These are phyloP conservation scores for Cynopterus sphinx DNA, from an alignment of 2,797 vertebrate species.

Conservation along the genomic window DNA sequence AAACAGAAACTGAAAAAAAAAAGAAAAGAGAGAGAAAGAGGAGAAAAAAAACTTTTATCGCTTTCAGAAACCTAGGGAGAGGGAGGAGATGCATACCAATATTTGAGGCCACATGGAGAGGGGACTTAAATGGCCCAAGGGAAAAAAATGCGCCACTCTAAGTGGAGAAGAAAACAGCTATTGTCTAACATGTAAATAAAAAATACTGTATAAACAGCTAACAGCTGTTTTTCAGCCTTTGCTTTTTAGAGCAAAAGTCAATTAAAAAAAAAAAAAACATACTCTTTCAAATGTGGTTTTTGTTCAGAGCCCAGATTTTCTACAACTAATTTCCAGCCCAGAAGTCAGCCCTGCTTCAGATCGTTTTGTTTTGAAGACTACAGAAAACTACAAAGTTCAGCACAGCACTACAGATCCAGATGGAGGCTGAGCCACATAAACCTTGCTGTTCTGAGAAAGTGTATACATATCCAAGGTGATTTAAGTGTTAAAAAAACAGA, in stretches of 20 bases:
- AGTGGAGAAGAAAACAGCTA: conserved; percentile 74
- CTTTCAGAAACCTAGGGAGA: conserved; percentile 6
- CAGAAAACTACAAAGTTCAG: not conserved
- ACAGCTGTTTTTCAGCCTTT: conserved; percentile 70
- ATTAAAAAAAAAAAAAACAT: conserved; percentile 31
- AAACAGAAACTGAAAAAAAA: not conserved
- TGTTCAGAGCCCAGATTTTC: conserved; percentile 61
- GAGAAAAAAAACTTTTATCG: not conserved
- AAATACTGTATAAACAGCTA: conserved; percentile 71
- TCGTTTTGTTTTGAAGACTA: conserved; percentile 29
- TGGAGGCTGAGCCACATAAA: not conserved
- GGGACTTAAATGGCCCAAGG: conserved; percentile 21
- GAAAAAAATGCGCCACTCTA: conserved; percentile 40
- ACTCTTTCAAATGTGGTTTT: conserved; percentile 69
- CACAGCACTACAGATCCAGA: not conserved
- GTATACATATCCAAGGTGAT: fast-evolving
- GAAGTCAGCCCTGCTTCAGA: conserved; percentile 10
- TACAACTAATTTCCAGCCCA: conserved; percentile 54
- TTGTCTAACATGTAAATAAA: conserved; percentile 70
- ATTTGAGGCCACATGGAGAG: not conserved
- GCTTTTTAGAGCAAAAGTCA: conserved; percentile 64
- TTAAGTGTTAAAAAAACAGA: not conserved
- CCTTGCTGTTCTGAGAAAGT: not conserved
- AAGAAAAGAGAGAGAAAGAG: not conserved
- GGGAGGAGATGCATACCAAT: not conserved